These are phyloP conservation scores for Drosophila seclusa DNA, from an alignment of 2,888 invertebrate species.

Conservation along the genomic window DNA sequence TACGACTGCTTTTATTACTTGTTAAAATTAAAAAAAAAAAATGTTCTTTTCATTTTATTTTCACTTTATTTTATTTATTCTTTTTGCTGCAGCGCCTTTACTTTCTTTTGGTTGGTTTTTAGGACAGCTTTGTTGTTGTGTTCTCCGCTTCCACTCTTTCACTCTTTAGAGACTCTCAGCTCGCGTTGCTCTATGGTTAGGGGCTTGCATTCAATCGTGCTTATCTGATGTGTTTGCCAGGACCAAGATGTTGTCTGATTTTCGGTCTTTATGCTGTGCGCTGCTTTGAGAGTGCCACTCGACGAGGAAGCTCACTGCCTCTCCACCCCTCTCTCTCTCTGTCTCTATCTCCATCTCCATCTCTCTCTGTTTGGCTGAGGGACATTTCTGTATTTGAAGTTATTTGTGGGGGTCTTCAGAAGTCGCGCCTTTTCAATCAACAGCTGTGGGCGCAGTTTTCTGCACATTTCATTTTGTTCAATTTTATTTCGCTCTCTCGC, in stretches of 20 bases:
- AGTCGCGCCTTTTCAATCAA: constrained; percentile 65
- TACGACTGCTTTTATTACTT: neutral
- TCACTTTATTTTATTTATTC: constrained; percentile 17
- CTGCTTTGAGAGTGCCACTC: constrained; percentile 58
- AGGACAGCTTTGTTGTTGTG: constrained; percentile 60
- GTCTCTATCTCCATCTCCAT: neutral
- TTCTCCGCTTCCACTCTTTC: constrained; percentile 5
- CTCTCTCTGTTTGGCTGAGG: constrained; percentile 8
- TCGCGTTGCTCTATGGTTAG: constrained; percentile 10
- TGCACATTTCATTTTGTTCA: constrained; percentile 67
- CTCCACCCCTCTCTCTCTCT: neutral
- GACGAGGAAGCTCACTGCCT: constrained; percentile 9
- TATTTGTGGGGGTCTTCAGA: constrained; percentile 29
- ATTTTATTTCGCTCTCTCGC: constrained; percentile 42
- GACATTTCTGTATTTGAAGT: constrained; percentile 57
- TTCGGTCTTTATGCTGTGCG: constrained; percentile 73
- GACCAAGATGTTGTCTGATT: constrained; percentile 79
- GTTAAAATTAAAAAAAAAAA: neutral
- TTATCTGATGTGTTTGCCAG: constrained; percentile 71
- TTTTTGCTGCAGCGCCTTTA: constrained; percentile 43
- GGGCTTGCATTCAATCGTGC: constrained; percentile 73
- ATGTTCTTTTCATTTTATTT: constrained; percentile 60
- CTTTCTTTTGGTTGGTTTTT: constrained; percentile 49
- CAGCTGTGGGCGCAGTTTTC: constrained; percentile 66
- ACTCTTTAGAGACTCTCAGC: neutral